A percentile compares a stretch with the other conserved stretches of the same genome.
phyloP scores from a whole-genome alignment of 2,113 vertebrate genomes.

The Pseudonaja textilis region DNA sequence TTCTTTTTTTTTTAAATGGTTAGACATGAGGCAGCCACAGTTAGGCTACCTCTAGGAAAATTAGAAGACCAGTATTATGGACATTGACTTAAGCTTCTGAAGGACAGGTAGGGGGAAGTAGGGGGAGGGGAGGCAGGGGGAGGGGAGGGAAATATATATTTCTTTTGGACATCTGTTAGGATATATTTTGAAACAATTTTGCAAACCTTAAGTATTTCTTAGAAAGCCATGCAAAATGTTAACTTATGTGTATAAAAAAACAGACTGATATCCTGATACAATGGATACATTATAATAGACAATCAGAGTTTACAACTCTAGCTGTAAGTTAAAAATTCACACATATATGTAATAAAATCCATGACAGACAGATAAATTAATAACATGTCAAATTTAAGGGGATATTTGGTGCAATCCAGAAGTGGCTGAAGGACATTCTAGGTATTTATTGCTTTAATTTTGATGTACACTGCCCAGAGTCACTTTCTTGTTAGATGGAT shows the following conservation, averaged over 20 bases:
- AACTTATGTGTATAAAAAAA: not conserved
- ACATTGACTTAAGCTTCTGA: not conserved
- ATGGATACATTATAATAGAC: not conserved
- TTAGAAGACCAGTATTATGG: not conserved
- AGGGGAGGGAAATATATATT: not conserved
- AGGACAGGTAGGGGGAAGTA: not conserved
- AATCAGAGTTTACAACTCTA: not conserved
- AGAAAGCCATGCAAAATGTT: not conserved
- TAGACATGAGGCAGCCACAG: not conserved
- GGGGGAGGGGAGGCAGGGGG: not conserved
- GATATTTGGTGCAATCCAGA: not conserved
- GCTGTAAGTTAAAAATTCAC: not conserved
- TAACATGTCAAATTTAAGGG: not conserved
- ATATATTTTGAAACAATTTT: not conserved
- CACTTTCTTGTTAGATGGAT: too few species aligned
- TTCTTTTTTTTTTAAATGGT: not conserved
- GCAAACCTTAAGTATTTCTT: not conserved
- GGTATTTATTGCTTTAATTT: too few species aligned
- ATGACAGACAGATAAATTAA: not conserved
- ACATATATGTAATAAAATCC: not conserved
- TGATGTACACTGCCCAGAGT: too few species aligned
- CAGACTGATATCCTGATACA: not conserved
- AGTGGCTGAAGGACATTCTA: not conserved
- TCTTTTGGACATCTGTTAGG: not conserved
- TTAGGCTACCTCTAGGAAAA: not conserved